Evolutionary conservation across 2,113 vertebrate species (phyloP), one percentile per base, ranked within the genome.

Genomic region (Marmota flaviventris): DNA sequence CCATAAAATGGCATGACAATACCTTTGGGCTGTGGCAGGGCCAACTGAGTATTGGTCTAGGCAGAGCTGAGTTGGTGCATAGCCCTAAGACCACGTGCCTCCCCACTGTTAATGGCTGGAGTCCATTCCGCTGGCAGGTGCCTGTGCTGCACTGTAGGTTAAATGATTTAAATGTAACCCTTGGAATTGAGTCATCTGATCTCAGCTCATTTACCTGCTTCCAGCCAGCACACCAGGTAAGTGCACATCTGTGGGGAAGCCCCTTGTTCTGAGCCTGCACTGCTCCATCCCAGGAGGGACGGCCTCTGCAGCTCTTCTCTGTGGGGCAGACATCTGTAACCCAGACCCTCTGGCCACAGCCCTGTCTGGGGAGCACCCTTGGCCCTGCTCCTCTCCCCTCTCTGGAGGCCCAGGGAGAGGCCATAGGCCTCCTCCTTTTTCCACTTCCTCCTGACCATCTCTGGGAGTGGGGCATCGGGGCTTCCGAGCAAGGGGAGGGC

Each of bases 381-480:
- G 16, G 20, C 51, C 65, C n/a, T 12, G 24, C 20, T 7, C 6
- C 13, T 32, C 10, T 20, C 4, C 18, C 18, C 14, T 67, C 69
- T 16, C 58, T 14, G 53, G 48, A 72, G 39, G 45, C 56, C 4
- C 16, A 39, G 27, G 32, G 29, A 34, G 76, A 11, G 53, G 45
- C 0, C 0, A 2, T n/a, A 29, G 8, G 25, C 56, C 4, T 11
- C 24, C 24, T 72, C 56, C n/a, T 18, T 24, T 34, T 22, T 8
- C 6, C 90, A 48, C 83, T 8, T 5, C 67, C 4, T 56, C 79
- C 69, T 81, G 92, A 72, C 48, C 9, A 32, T 22, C 0, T 8
- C 24, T 18, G 34, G n/a, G 39, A 78, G 25, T 51, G 65, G 53
- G 67, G 32, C 5, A 3, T 5, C 6, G 29, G 81, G 90, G 96